Conservation (phyloP, 2,888 invertebrate genomes). For the Leptogaster cylindrica region DNA sequence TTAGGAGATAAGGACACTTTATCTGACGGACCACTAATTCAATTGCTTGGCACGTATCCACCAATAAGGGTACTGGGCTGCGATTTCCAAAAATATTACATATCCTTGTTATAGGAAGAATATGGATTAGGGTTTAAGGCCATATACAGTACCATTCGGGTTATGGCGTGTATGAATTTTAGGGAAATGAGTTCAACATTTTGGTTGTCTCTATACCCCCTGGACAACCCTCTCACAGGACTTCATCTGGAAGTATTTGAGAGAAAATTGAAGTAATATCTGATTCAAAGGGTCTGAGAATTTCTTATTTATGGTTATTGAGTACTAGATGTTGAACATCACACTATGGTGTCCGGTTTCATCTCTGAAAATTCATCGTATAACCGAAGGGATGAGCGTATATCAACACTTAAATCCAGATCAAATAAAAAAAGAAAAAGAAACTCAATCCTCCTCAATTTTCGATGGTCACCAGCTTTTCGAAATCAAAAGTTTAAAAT, state of each 20-base stretch:
- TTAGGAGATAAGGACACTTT: conserved; percentile 20
- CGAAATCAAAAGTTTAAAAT: too few relatives aligned
- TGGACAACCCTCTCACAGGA: not conserved
- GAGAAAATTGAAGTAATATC: conserved; percentile 18
- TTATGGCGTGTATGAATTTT: conserved; percentile 12
- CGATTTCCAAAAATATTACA: conserved; percentile 5
- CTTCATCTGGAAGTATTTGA: not conserved
- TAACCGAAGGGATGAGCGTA: too few relatives aligned
- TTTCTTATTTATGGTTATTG: not conserved
- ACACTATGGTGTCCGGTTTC: too few relatives aligned
- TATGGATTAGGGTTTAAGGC: conserved; percentile 22
- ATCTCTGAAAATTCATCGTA: too few relatives aligned
- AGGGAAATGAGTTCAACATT: not conserved
- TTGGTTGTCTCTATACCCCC: not conserved
- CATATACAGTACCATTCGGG: conserved; percentile 1
- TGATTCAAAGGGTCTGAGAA: not conserved
- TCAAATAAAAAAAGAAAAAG: too few relatives aligned
- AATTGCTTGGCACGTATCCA: conserved; percentile 24
- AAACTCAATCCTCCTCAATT: too few relatives aligned
- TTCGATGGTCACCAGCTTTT: too few relatives aligned
- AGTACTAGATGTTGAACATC: not conserved
- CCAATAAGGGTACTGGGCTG: not conserved
- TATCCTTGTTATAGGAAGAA: conserved; percentile 1
- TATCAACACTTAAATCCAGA: too few relatives aligned
- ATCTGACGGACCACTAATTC: conserved; percentile 33